Base-by-base conservation (phyloP, 2,113 vertebrate species). In the Tychaedon coryphoeus region DNA sequence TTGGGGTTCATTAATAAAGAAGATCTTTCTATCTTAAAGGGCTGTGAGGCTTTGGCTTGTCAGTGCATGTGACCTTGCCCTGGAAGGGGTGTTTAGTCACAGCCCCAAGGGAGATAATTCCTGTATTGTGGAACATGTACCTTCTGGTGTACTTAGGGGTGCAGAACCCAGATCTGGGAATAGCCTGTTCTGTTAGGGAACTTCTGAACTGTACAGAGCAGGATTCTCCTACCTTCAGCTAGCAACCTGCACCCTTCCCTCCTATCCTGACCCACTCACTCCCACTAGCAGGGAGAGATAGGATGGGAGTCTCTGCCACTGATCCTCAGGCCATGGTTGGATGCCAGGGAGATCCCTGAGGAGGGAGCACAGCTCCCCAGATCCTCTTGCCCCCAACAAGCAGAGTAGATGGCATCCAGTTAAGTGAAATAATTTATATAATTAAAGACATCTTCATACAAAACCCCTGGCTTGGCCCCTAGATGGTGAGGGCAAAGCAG, bases 1-100 rank as follows among this genome's bases (percentile, higher is more conserved):
- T 97, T 98, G 97, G 97, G 98, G 95, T 97, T 98, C 97, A 97
- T 98, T 98, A 98, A 98, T 98, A 98, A 98, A 98, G 97, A 97
- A 98, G 97, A 97, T 97, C 98, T 98, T 98, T 98, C 98, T 98
- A 98, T 98, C 98, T 97, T 98, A 98, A 84, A 36, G 74, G 82
- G 26, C 40, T 51, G 62, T 87, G 58, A n/a, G 51, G 26, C 81
- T 92, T 92, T 90, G 70, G 90, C 54, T 93, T 76, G 38, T 88
- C 33, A 38, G 3, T 45, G 6, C 15, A 42, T 0, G 1, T 57
- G 62, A 86, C 28, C 36, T 61, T 64, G 18, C 65, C 64, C 36
- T 38, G 16, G 48, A 43, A 84, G 42, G 40, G 33, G 10, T 71
- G 42, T 77, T 77, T 38, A 47, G 34, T 56, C 42, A 76, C 34